phyloP scores from a whole-genome alignment of 53 echinoderm and acorn worm species.

The Holothuria scabra region DNA sequence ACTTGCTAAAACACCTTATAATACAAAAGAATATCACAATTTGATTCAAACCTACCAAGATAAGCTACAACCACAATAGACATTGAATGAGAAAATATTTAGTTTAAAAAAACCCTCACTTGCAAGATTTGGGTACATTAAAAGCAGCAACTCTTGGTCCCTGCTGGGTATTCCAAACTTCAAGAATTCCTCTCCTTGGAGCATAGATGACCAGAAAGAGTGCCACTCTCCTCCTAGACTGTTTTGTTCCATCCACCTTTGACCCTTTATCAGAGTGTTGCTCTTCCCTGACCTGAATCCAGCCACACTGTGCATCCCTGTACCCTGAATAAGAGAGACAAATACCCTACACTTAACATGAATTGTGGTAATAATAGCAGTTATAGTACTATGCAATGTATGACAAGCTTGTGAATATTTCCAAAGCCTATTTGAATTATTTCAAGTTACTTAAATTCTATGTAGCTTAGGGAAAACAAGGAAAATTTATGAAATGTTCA shows the following conservation, averaged over 20 bases:
- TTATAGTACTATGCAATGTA: neutral
- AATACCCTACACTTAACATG: neutral
- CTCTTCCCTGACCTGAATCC: constrained; percentile 92
- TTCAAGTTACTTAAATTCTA: too few relatives aligned
- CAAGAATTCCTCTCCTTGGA: constrained; percentile 92
- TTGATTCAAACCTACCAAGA: neutral
- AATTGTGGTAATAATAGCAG: neutral
- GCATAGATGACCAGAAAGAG: constrained; percentile 98
- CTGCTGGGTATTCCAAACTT: constrained; percentile 99
- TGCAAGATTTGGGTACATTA: constrained; percentile 94
- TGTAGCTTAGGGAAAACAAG: too few relatives aligned
- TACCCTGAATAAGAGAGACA: constrained; percentile 65
- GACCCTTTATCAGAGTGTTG: constrained; percentile 70
- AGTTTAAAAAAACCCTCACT: constrained; percentile 44
- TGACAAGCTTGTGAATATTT: neutral
- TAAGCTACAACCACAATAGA: too few relatives aligned
- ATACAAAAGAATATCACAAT: neutral
- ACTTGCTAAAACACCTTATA: neutral
- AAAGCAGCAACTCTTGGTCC: constrained; percentile 98
- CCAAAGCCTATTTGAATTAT: neutral
- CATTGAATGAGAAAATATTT: too few relatives aligned
- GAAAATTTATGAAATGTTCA: too few relatives aligned
- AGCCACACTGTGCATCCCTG: constrained; percentile 98
- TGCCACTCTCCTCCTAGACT: constrained; percentile 63
- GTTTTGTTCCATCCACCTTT: constrained; percentile 39